Percentiles rank a stretch among this genome's conserved stretches.
Conservation (phyloP, 30 jellyfish, hydroid and myxozoan genomes). For the Euphysa ruthae region DNA sequence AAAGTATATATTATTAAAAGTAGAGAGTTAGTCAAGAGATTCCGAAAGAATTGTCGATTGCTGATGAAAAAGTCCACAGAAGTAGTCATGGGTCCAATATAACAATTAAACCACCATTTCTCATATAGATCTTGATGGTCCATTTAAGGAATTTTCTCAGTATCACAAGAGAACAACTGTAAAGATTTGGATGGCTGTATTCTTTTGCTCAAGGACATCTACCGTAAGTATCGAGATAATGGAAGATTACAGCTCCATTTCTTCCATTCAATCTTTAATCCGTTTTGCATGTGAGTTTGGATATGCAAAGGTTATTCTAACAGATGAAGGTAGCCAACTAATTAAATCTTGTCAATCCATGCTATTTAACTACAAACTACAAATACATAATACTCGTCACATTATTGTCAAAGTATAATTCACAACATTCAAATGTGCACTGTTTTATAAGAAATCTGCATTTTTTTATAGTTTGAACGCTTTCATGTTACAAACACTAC, state of each 20-base stretch:
- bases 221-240: not conserved
- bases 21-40: not conserved
- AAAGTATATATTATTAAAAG: slow-evolving; percentile 14
- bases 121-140: slow-evolving; percentile 18
- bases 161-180: not conserved
- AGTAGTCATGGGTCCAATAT: slow-evolving; percentile 14
- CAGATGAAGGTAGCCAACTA: too few species aligned
- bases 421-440: too few species aligned
- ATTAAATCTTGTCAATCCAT: too few species aligned
- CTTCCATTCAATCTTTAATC: slow-evolving; percentile 10
- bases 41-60: not conserved
- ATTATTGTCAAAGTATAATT: too few species aligned
- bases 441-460: too few species aligned
- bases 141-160: not conserved
- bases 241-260: slow-evolving; percentile 7
- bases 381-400: too few species aligned
- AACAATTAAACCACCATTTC: not conserved
- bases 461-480: too few species aligned
- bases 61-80: not conserved
- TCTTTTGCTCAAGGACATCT: not conserved
- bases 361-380: too few species aligned
- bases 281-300: slow-evolving; percentile 3
- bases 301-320: not conserved
- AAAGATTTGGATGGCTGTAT: slow-evolving; percentile 18
- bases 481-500: too few species aligned